Conservation (phyloP, 1,140 invertebrate genomes). For the Ganaspis sp. region DNA sequence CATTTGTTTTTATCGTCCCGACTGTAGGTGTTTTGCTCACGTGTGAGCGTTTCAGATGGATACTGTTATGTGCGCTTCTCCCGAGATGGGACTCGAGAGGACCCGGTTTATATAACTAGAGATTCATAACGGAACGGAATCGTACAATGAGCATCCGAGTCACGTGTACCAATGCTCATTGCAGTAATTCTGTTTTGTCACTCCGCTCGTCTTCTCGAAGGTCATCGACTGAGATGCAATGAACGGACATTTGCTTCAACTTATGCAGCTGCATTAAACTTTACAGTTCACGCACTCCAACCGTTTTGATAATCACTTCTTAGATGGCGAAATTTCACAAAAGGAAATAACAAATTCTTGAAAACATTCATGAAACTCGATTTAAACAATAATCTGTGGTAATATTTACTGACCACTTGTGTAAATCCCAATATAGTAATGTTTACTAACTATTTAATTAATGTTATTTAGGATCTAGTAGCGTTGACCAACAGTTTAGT, state of each 20-base stretch:
- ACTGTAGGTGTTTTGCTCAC: constrained; percentile 46
- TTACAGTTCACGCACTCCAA: background rate
- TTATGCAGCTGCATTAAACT: background rate
- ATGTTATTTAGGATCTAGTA: too few relatives aligned
- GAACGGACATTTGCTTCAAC: background rate
- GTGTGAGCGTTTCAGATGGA: constrained; percentile 35
- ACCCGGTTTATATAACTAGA: constrained; percentile 48
- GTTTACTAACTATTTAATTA: too few relatives aligned
- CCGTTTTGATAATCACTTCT: too few relatives aligned
- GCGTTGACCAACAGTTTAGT: too few relatives aligned
- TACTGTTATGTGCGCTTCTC: constrained; percentile 48
- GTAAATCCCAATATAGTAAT: too few relatives aligned
- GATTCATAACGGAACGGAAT: constrained; percentile 52
- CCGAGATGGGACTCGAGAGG: constrained; percentile 53
- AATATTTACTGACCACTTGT: too few relatives aligned
- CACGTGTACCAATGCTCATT: constrained; percentile 1
- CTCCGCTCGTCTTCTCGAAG: background rate
- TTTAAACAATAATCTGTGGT: too few relatives aligned
- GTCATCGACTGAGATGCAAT: constrained; percentile 12
- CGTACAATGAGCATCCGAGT: constrained; percentile 12
- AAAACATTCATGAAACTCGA: too few relatives aligned
- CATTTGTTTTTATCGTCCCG: constrained; percentile 30
- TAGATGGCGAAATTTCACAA: too few relatives aligned
- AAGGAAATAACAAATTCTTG: too few relatives aligned
- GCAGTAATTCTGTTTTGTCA: constrained; percentile 9